Evolutionary conservation across 2,797 vertebrate genomes (phyloP).

Genomic region (Hoplostethus atlanticus): DNA sequence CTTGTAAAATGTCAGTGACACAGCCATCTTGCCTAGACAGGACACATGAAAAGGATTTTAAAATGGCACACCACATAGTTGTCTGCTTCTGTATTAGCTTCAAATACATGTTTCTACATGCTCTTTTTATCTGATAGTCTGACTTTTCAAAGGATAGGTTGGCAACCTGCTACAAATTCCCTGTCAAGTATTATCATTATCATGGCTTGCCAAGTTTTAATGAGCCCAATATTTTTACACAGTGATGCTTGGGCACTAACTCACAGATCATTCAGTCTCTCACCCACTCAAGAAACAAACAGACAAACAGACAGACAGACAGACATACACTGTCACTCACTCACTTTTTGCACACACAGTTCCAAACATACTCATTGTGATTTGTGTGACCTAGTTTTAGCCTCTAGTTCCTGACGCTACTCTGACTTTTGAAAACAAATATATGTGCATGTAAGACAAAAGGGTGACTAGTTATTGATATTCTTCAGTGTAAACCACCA

Average conservation of each 20-base stretch:
- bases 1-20: constrained; percentile 9
- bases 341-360: constrained; percentile 29
- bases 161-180: neutral
- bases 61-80: constrained; percentile 13
- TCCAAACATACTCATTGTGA: constrained; percentile 38
- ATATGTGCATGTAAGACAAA: constrained; percentile 54
- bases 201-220: constrained; percentile 3
- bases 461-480: constrained; percentile 37
- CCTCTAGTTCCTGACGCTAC: constrained; percentile 40
- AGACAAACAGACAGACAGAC: neutral
- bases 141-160: neutral
- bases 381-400: constrained; percentile 37
- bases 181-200: neutral
- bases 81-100: constrained; percentile 27
- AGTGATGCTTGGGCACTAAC: neutral
- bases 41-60: constrained; percentile 9
- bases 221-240: neutral
- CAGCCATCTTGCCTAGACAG: constrained; percentile 9
- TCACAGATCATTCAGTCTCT: neutral
- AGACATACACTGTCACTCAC: constrained; percentile 6
- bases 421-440: constrained; percentile 33
- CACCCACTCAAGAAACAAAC: neutral
- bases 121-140: neutral
- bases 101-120: constrained; percentile 6
- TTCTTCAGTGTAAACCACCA: constrained; percentile 23